phyloP scores from a whole-genome alignment of 2,797 vertebrate species.

The Smutsia gigantea region DNA sequence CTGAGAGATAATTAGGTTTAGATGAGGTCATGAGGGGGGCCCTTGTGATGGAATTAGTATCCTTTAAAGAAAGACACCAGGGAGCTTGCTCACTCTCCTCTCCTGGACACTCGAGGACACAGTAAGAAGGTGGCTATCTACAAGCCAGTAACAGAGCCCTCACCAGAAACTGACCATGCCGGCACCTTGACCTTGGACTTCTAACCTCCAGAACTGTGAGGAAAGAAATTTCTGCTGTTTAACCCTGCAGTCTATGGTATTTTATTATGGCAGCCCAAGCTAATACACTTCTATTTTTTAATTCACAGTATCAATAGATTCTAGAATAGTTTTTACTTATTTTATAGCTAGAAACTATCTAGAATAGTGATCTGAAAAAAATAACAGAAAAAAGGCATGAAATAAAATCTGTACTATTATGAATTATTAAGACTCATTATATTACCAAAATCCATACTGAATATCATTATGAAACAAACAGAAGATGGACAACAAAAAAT shows the following conservation, averaged over 20 bases:
- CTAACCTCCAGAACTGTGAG: not conserved
- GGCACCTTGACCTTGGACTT: not conserved
- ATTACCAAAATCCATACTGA: not conserved
- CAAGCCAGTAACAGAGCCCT: not conserved
- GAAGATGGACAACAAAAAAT: not conserved
- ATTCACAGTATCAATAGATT: not conserved
- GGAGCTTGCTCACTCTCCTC: not conserved
- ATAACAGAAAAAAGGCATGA: not conserved
- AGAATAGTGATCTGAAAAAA: not conserved
- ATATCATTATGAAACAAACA: not conserved
- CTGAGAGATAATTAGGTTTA: not conserved
- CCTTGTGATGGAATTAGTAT: not conserved
- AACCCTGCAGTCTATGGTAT: not conserved
- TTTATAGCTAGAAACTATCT: not conserved
- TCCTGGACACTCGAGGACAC: not conserved
- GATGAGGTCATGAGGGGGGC: not conserved
- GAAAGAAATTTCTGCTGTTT: not conserved
- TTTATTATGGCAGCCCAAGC: not conserved
- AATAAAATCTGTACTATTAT: not conserved
- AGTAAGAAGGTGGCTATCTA: not conserved
- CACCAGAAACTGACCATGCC: not conserved
- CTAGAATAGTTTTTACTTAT: not conserved
- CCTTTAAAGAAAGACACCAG: not conserved
- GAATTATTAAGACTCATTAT: not conserved
- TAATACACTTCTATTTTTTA: not conserved